Conservation (phyloP, 2,113 vertebrate species). For the Chauna torquata region DNA sequence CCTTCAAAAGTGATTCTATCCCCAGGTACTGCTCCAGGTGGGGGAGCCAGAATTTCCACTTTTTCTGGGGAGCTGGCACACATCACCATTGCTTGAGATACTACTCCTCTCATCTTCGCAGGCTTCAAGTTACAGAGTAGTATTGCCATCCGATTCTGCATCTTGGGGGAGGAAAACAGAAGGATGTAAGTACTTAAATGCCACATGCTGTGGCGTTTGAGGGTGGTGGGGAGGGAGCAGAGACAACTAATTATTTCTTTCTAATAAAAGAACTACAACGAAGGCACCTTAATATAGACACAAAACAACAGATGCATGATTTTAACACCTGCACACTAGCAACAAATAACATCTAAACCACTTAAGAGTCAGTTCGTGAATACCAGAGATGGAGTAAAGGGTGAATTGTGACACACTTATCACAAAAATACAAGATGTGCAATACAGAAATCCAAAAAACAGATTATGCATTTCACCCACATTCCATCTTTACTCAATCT, state of each 20-base stretch:
- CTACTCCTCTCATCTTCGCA: constrained; percentile 89
- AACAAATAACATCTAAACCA: background rate
- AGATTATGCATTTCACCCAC: background rate
- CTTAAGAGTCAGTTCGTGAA: background rate
- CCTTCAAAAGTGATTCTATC: constrained; percentile 88
- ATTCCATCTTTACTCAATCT: background rate
- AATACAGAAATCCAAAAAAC: background rate
- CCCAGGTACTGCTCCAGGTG: constrained; percentile 83
- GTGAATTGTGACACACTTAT: background rate
- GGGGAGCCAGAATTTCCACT: constrained; percentile 91
- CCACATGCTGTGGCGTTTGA: background rate
- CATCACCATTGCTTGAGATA: constrained; percentile 94
- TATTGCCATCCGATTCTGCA: constrained; percentile 93
- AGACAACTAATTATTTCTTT: background rate
- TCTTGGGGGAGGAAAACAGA: constrained; percentile 72
- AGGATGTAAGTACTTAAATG: background rate
- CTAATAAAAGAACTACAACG: background rate
- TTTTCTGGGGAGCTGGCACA: constrained; percentile 92
- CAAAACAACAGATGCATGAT: background rate
- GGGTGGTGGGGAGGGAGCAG: no score
- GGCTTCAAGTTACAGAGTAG: constrained; percentile 94
- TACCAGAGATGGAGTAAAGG: background rate
- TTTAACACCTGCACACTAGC: background rate
- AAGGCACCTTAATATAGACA: background rate
- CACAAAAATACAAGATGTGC: background rate